Base-by-base conservation (phyloP, 2,797 vertebrate genomes). In the Eulemur albifrons region DNA sequence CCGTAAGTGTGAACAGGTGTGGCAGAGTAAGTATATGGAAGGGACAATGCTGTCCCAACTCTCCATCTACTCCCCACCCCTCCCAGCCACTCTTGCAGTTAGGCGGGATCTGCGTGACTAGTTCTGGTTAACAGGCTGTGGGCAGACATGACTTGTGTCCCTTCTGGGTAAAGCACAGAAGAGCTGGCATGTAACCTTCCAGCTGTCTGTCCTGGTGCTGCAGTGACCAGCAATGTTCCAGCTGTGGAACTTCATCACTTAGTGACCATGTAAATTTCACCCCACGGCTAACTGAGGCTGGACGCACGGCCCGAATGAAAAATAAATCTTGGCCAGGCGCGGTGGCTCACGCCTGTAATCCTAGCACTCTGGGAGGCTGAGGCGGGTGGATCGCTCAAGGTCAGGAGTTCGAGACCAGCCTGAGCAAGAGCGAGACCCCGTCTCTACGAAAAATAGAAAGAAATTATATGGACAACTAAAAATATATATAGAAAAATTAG, bases 151-250 rank as follows among this genome's bases (percentile, higher is more conserved):
- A 79, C 43, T 1, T 9, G 20, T 13, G 43, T 17, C 30, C 8
- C 3, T 40, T 88, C 23, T 40, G 7, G 14, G 17, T 30, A 7
- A 85, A 12, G 14, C 43, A 79, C 11, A 12, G 18, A 63, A 61
- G 48, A 59, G 5, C 69, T 25, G 12, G 23, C 14, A 0, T 32
- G 12, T 12, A 17, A 15, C n/a, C 17, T 10, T 63, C 32, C 52
- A n/a, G 40, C 7, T 10, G 5, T 7, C 27, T 32, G 8, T 61
- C 13, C 75, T 7, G 1, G 35, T 3, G 12, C 69, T 9, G 0
- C 69, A 50, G 32, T 27, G 83, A 57, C 59, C 75, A 27, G 32
- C 88, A 43, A 27, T 12, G 38, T 32, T 79, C 21, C 40, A 61
- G 72, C 43, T 5, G 20, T 30, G 13, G 61, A 54, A 43, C 0